phyloP scores from a whole-genome alignment of 2,113 vertebrate species.

The Notechis scutatus region DNA sequence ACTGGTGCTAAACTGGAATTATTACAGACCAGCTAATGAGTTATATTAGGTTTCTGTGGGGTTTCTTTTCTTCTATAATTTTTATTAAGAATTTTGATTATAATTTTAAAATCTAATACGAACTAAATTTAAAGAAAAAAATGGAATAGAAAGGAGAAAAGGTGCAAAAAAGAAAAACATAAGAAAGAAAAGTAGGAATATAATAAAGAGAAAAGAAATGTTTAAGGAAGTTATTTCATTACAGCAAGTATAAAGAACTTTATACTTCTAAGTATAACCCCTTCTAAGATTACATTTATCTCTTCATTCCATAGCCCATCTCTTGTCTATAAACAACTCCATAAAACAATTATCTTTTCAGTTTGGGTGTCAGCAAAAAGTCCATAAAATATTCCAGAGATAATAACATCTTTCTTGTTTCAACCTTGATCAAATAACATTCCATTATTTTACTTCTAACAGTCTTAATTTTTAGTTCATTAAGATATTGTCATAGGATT shows the following conservation, averaged over 20 bases:
- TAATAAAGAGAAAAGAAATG: neutral
- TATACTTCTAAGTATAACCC: neutral
- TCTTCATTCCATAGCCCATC: neutral
- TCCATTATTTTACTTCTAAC: neutral
- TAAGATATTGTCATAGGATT: neutral
- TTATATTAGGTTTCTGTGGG: neutral
- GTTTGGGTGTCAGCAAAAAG: neutral
- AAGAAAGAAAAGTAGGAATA: neutral
- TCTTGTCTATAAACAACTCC: neutral
- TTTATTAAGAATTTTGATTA: neutral
- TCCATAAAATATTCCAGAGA: neutral
- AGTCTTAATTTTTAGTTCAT: neutral
- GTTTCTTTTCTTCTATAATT: neutral
- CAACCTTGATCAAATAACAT: neutral
- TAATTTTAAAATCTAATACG: neutral
- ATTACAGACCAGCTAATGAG: neutral
- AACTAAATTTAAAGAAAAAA: neutral
- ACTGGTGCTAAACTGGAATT: neutral
- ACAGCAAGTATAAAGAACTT: neutral
- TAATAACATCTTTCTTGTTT: neutral
- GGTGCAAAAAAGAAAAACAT: neutral
- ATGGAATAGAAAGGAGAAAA: neutral
- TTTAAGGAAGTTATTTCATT: neutral
- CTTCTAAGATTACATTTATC: neutral
- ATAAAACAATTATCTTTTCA: neutral